Conservation (phyloP, 2,113 vertebrate species). For the Oryzias curvinotus region DNA sequence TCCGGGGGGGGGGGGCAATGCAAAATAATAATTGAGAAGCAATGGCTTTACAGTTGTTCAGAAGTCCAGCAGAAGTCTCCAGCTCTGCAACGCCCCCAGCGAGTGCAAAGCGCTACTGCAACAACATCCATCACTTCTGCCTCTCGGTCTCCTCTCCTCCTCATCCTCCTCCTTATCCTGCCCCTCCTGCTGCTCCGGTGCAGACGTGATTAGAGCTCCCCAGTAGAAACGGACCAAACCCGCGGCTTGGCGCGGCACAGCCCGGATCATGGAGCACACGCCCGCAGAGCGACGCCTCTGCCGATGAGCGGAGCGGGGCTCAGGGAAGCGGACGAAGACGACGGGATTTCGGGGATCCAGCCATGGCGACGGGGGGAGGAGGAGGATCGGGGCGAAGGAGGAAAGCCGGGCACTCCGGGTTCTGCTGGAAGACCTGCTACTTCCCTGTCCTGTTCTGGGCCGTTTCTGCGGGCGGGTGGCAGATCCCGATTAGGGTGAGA, state of each 20-base stretch:
- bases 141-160: neutral
- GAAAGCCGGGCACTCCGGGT: slow-evolving; percentile 68
- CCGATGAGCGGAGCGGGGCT: slow-evolving; percentile 59
- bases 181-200: slow-evolving; percentile 40
- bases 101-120: slow-evolving; percentile 28
- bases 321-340: slow-evolving; percentile 64
- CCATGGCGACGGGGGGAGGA: slow-evolving; percentile 68
- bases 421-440: slow-evolving; percentile 78
- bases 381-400: slow-evolving; percentile 64
- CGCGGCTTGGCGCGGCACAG: neutral
- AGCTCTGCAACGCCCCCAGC: slow-evolving; percentile 12
- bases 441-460: slow-evolving; percentile 77
- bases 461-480: slow-evolving; percentile 76
- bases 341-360: slow-evolving; percentile 53
- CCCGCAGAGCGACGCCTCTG: slow-evolving; percentile 31
- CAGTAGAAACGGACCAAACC: neutral
- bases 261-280: slow-evolving; percentile 39
- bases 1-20: too few species aligned
- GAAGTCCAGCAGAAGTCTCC: neutral
- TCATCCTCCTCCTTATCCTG: slow-evolving; percentile 16
- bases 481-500: slow-evolving; percentile 80
- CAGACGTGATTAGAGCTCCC: neutral
- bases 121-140: slow-evolving; percentile 36
- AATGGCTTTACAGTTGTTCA: neutral
- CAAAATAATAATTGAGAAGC: too few species aligned